Evolutionary conservation across 2,888 invertebrate species (phyloP).

Genomic region (Galerucella pusilla): DNA sequence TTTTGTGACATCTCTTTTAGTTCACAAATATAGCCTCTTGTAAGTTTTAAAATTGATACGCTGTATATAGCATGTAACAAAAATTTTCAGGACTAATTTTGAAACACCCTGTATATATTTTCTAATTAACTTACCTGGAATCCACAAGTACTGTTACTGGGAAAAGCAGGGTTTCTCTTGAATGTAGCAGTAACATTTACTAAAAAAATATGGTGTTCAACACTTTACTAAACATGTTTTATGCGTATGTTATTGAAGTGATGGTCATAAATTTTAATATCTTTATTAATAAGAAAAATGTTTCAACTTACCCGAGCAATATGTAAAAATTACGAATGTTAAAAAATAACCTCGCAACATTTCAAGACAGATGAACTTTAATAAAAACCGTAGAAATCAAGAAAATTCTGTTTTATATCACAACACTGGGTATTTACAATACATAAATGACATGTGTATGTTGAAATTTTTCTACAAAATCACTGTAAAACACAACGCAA

Average conservation of each 20-base stretch:
- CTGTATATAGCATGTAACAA: too few relatives aligned
- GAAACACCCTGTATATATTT: not conserved
- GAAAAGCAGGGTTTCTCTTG: not conserved
- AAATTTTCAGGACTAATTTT: not conserved
- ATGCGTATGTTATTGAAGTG: too few relatives aligned
- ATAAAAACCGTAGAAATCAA: not conserved
- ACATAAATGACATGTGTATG: not conserved
- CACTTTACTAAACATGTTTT: too few relatives aligned
- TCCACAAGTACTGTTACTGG: conserved; percentile 1
- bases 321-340: not conserved
- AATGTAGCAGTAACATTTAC: not conserved
- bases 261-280: too few relatives aligned
- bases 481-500: too few relatives aligned
- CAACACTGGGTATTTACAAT: not conserved
- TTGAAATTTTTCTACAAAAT: not conserved
- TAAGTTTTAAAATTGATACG: too few relatives aligned
- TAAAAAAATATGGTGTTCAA: not conserved
- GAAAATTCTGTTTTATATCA: not conserved
- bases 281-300: not conserved
- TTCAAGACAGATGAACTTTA: not conserved
- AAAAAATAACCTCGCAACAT: not conserved
- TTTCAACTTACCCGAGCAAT: not conserved
- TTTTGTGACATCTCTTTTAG: too few relatives aligned
- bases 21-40: too few relatives aligned
- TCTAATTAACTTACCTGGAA: not conserved